Conservation (phyloP, 2,888 invertebrate species). For the Eugnorisma glareosa region DNA sequence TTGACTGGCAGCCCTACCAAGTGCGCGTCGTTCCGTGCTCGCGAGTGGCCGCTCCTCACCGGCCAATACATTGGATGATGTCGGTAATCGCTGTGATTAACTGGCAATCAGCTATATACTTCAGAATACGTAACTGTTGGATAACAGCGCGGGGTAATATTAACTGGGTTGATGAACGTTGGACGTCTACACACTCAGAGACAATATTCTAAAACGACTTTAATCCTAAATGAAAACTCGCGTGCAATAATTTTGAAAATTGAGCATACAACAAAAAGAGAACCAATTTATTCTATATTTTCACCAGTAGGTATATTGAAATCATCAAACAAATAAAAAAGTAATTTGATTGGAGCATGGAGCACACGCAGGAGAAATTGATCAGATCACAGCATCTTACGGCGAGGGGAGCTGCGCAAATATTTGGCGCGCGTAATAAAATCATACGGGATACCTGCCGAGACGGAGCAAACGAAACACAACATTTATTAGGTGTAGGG, state of each 20-base stretch:
- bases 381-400: conserved; percentile 55
- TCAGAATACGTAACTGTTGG: background rate
- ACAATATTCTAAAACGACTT: background rate
- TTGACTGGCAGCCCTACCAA: background rate
- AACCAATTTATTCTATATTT: conserved; percentile 23
- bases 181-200: background rate
- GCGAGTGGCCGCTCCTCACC: background rate
- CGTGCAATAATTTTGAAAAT: background rate
- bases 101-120: conserved; percentile 12
- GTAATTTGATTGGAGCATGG: conserved; percentile 60
- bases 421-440: conserved; percentile 83
- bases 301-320: conserved; percentile 29
- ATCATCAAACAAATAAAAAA: conserved; percentile 63
- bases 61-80: conserved; percentile 23
- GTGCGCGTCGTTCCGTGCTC: background rate
- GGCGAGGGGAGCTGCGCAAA: conserved; percentile 72
- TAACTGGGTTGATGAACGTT: background rate
- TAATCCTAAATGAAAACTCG: background rate
- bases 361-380: conserved; percentile 49
- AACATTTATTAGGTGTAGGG: conserved; percentile 9
- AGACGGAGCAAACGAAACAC: conserved; percentile 7
- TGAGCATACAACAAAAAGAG: background rate
- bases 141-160: background rate
- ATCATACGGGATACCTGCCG: conserved; percentile 81
- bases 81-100: conserved; percentile 27